Conservation (phyloP, 1,140 invertebrate species). For the Drosophila melanica region DNA sequence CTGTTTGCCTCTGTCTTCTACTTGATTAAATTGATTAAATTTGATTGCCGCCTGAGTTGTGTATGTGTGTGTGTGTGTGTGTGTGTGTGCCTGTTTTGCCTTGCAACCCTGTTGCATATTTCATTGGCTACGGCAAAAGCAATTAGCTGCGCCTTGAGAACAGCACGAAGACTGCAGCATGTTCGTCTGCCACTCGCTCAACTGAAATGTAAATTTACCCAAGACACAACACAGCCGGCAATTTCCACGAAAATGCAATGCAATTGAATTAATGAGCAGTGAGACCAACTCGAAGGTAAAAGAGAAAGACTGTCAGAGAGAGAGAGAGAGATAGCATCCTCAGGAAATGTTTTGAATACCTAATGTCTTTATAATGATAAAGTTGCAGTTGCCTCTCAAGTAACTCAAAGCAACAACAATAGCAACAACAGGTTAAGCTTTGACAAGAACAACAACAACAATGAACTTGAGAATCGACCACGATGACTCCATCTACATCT, state of each 20-base stretch:
- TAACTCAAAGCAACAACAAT: constrained; percentile 53
- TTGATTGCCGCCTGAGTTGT: constrained; percentile 63
- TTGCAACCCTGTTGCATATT: constrained; percentile 49
- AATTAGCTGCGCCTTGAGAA: constrained; percentile 36
- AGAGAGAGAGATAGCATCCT: constrained; percentile 6
- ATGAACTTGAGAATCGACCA: constrained; percentile 9
- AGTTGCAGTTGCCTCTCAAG: constrained; percentile 28
- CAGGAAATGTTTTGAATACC: constrained; percentile 72
- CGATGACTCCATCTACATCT: constrained; percentile 5
- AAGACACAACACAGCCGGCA: constrained; percentile 44
- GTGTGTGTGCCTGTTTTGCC: constrained; percentile 18
- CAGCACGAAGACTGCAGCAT: background rate
- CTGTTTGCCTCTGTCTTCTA: constrained; percentile 7
- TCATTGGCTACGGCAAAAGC: constrained; percentile 29
- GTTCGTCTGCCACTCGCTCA: constrained; percentile 48
- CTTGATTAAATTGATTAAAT: constrained; percentile 82
- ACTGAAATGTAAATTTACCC: constrained; percentile 60
- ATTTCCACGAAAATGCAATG: constrained; percentile 72
- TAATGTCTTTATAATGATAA: constrained; percentile 74
- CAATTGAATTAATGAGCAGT: constrained; percentile 72
- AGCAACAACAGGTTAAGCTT: constrained; percentile 11
- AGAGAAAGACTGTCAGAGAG: background rate
- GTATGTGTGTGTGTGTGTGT: constrained; percentile 6
- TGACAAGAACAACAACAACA: constrained; percentile 34
- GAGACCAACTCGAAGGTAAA: background rate